Conservation (phyloP, 2,113 vertebrate genomes). For the Collichthys lucidus region DNA sequence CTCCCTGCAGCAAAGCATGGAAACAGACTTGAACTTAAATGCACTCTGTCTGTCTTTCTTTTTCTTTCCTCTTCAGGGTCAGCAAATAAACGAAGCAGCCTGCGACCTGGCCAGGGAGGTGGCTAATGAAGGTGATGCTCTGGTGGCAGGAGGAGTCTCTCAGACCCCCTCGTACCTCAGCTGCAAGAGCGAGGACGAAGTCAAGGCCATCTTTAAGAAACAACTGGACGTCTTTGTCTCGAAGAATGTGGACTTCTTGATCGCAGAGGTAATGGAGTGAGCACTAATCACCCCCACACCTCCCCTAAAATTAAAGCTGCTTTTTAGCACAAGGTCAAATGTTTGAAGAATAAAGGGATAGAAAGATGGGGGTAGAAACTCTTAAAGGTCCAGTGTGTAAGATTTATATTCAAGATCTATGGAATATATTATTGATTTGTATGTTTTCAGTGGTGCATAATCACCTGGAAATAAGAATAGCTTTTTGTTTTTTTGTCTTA, state of each 20-base stretch:
- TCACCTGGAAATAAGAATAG: no score
- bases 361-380: no score
- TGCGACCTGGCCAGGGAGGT: slow-evolving; percentile 96
- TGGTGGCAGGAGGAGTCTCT: slow-evolving; percentile 96
- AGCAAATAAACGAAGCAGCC: slow-evolving; percentile 95
- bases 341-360: no score
- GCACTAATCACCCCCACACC: no score
- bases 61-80: slow-evolving; percentile 77
- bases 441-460: no score
- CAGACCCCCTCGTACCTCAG: slow-evolving; percentile 94
- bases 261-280: slow-evolving; percentile 89
- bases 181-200: slow-evolving; percentile 91
- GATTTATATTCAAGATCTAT: no score
- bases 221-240: slow-evolving; percentile 91
- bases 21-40: background rate
- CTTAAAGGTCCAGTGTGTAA: no score
- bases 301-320: background rate
- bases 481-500: no score
- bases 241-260: slow-evolving; percentile 95
- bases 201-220: slow-evolving; percentile 91
- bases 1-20: background rate
- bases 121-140: slow-evolving; percentile 91
- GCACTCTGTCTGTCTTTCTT: background rate
- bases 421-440: no score
- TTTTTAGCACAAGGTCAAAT: background rate